Evolutionary conservation across 1,140 invertebrate species (phyloP), one percentile per base, ranked within the genome.

Genomic region (Scaptomyza pallida): DNA sequence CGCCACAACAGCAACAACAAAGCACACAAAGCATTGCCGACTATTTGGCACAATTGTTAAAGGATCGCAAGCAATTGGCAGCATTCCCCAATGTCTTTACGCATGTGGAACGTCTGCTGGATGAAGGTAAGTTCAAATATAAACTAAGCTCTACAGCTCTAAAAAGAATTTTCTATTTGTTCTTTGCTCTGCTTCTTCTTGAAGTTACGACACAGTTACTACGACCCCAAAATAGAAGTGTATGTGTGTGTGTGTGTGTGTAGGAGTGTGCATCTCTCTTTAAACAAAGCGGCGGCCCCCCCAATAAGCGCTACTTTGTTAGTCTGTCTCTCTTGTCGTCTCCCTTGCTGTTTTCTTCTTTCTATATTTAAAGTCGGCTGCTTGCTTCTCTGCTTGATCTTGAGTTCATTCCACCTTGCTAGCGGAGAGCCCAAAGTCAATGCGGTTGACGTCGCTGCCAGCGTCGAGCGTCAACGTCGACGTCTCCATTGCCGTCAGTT

Each of bases 11-110:
- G 61, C 89, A 90, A 76, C 94, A 94, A 90, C 94, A 95, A 82
- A 97, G 95, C 91, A 97, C 97, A 92, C 97, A 98, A 93, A 98
- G 97, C 93, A 97, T 98, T 94, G 97, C 98, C 93, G 99, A 99
- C 93, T 99, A 99, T 94, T 95, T 99, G 94, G 98, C 98, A 92
- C 99, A 99, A 94, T 95, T 99, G 93, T 95, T 99, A 91, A 99
- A 99, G 95, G 99, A 99, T 95, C 98, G 99, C 94, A 99, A 99
- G 94, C 98, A 99, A 94, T 95, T 99, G 90, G 97, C 97, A 89
- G 98, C 98, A 91, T 99, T 99, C 93, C 98, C 99, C 75, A 99
- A 99, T 95, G 97, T 99, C 92, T 99, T 99, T 94, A 95, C 98
- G 93, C 99, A 99, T 93, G 95, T 99, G 90, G 99, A 99, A 93